Evolutionary conservation across 2,797 vertebrate genomes (phyloP), one percentile per base, ranked within the genome.

Genomic region (Ptychadena robeensis): DNA sequence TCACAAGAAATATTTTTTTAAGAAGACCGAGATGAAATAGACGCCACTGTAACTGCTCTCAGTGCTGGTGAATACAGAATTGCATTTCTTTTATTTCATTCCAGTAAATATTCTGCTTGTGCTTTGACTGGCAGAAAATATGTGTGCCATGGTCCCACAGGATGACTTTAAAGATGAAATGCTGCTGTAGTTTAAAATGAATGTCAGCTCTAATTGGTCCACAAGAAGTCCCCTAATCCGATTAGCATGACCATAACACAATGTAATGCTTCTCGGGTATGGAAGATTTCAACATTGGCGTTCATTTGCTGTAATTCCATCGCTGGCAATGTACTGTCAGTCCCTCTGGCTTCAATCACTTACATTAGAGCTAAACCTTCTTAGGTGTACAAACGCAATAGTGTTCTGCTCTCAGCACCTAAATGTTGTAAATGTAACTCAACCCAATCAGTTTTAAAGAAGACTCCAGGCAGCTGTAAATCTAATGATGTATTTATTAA

Each of bases 41-140:
- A 32, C 35, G 6, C 25, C 6, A 32, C 12, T 8, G 27, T 74
- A 5, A 2, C 38, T 31, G n/a, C 35, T 48, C 63, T 63, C 34
- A 28, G 25, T 38, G 14, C 32, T 63, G 57, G 73, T 25, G 35
- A 35, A 37, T 25, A n/a, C 18, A 7, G 18, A 2, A 74, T 25
- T 31, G 8, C 57, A 28, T 74, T 9, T 53, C 44, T 53, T 53
- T 53, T 53, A 53, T 53, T 74, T 63, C 27, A 34, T 59, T 18
- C 48, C 22, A 53, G 57, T 74, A 63, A 74, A 74, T 74, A 63
- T 74, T 83, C 73, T 74, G 53, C 53, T 63, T 35, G 27, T 27
- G 59, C 59, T 61, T 61, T 61, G 85, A 87, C 82, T 85, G 86
- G 86, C 90, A 89, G 73, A 89, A n/a, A 86, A 88, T 63, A 87